phyloP scores from a whole-genome alignment of 1,140 invertebrate genomes.

The Nasonia longicornis region DNA sequence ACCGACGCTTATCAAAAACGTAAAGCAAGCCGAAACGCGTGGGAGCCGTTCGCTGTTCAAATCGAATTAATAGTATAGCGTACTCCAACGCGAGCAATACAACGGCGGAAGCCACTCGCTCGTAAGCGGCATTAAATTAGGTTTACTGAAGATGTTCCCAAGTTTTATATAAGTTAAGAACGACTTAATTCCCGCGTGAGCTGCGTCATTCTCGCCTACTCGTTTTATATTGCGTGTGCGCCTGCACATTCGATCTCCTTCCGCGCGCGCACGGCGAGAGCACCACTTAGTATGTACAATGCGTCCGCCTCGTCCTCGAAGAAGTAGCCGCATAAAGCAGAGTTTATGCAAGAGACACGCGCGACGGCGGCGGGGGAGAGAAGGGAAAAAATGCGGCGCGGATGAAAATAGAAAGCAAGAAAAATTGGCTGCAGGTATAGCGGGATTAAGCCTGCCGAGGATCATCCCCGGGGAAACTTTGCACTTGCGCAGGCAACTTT shows the following conservation, averaged over 20 bases:
- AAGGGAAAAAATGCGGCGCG: slow-evolving; percentile 29
- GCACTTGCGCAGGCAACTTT: slow-evolving; percentile 64
- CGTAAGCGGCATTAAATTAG: slow-evolving; percentile 21
- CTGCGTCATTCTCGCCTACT: neutral
- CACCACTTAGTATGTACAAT: slow-evolving; percentile 20
- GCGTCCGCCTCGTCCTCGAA: neutral
- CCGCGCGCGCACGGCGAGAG: neutral
- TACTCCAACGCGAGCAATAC: neutral
- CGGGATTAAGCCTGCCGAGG: slow-evolving; percentile 63
- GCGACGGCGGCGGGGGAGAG: neutral
- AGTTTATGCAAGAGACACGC: slow-evolving; percentile 9
- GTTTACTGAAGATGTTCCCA: neutral
- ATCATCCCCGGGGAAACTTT: slow-evolving; percentile 64
- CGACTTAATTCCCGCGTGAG: neutral
- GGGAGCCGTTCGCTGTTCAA: neutral
- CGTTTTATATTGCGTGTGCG: neutral
- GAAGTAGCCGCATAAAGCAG: slow-evolving; percentile 8
- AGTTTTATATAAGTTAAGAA: neutral
- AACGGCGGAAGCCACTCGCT: neutral
- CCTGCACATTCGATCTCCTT: neutral
- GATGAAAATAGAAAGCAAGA: slow-evolving; percentile 54
- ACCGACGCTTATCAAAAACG: too few species aligned
- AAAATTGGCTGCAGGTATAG: slow-evolving; percentile 65
- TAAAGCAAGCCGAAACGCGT: too few species aligned
- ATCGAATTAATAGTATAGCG: too few species aligned